Evolutionary conservation across 2,888 invertebrate genomes (phyloP).

Genomic region (Lapara coniferarum): DNA sequence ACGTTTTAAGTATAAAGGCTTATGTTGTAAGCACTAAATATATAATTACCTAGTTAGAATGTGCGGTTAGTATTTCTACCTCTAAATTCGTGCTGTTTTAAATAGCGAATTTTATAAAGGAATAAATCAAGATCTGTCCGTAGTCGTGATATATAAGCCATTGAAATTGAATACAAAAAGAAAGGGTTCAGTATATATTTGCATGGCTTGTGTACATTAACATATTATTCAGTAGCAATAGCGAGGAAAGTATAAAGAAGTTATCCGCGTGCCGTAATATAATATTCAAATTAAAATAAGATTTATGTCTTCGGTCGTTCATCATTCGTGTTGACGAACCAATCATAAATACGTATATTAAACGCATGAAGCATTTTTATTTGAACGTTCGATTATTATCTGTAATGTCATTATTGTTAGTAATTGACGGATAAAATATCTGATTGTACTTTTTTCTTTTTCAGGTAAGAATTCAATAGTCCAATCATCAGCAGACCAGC

Average conservation of each 20-base stretch:
- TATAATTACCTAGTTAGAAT: too few relatives aligned
- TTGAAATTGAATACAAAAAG: constrained; percentile 11
- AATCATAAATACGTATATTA: background rate
- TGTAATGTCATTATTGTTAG: too few relatives aligned
- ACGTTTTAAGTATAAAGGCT: too few relatives aligned
- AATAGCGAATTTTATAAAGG: background rate
- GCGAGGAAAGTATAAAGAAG: constrained; percentile 12
- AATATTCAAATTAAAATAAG: constrained; percentile 14
- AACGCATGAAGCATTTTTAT: background rate
- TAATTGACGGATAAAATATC: constrained; percentile 23
- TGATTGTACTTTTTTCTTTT: constrained; percentile 52
- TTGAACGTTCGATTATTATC: too few relatives aligned
- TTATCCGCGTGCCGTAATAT: background rate
- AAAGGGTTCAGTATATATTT: constrained; percentile 17
- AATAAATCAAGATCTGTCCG: background rate
- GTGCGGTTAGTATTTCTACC: background rate
- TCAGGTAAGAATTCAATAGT: constrained; percentile 61
- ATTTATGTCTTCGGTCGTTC: background rate
- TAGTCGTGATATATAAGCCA: background rate
- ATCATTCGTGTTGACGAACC: background rate
- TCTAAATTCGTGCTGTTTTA: too few relatives aligned
- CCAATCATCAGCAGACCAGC: constrained; percentile 41
- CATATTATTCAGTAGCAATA: constrained; percentile 1
- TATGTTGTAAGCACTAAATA: too few relatives aligned
- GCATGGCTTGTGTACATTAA: constrained; percentile 12